These are phyloP conservation scores for Melanotaenia boesemani DNA, from an alignment of 2,797 vertebrate species.

Conservation along the genomic window DNA sequence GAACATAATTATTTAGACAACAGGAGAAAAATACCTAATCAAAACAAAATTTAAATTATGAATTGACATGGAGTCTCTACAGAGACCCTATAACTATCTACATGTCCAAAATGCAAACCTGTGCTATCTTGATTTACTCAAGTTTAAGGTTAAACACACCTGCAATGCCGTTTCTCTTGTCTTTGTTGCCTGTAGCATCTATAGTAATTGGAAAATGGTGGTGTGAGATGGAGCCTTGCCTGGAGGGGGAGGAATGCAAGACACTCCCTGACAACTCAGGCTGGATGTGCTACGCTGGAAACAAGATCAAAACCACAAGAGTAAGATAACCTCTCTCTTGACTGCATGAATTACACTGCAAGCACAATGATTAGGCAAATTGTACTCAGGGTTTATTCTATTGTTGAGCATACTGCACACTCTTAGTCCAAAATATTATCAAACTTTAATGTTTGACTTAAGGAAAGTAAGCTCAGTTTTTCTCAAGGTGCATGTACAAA, in stretches of 20 bases:
- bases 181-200: slow-evolving; percentile 78
- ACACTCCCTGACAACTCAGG: slow-evolving; percentile 99
- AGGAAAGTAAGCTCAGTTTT: not conserved
- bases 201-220: slow-evolving; percentile 99
- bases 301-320: slow-evolving; percentile 99
- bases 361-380: not conserved
- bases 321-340: slow-evolving; percentile 86
- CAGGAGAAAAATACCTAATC: not conserved
- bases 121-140: slow-evolving; percentile 36
- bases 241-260: slow-evolving; percentile 99
- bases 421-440: not conserved
- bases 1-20: not conserved
- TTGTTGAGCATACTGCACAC: not conserved
- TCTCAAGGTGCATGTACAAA: not conserved
- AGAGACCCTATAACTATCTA: not conserved
- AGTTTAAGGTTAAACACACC: slow-evolving; percentile 38
- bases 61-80: not conserved
- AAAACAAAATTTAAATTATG: not conserved
- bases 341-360: slow-evolving; percentile 25
- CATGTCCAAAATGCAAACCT: slow-evolving; percentile 5
- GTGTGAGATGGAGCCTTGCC: slow-evolving; percentile 99
- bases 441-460: not conserved
- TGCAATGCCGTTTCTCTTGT: slow-evolving; percentile 58
- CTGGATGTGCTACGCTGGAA: slow-evolving; percentile 99
- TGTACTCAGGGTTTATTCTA: not conserved